Conservation (phyloP, 2,888 invertebrate species). For the Stenotaenia linearis region DNA sequence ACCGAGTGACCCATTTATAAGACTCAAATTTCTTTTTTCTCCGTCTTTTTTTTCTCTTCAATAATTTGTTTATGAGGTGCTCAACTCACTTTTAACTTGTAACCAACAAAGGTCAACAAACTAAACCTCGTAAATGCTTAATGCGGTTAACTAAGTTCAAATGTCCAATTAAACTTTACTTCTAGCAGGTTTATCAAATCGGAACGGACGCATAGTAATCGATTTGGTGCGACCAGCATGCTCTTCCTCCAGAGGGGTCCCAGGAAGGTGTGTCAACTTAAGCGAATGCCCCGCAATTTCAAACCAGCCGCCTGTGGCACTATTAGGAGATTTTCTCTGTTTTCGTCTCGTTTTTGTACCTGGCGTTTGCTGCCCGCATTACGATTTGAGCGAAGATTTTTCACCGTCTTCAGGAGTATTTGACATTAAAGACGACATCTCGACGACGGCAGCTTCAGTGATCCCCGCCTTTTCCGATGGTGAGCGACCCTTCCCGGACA, state of each 20-base stretch:
- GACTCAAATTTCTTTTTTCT: not conserved
- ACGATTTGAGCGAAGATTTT: slow-evolving; percentile 6
- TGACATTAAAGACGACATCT: not conserved
- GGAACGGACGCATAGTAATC: slow-evolving; percentile 42
- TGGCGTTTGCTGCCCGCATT: slow-evolving; percentile 77
- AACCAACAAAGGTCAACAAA: not conserved
- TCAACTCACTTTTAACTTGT: not conserved
- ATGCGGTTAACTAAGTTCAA: not conserved
- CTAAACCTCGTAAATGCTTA: not conserved
- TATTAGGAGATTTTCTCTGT: slow-evolving; percentile 68
- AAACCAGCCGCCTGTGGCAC: slow-evolving; percentile 58
- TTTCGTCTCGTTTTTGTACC: slow-evolving; percentile 87
- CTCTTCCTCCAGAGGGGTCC: slow-evolving; percentile 71
- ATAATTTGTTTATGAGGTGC: not conserved
- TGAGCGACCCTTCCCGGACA: slow-evolving; percentile 14
- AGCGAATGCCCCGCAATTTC: slow-evolving; percentile 69
- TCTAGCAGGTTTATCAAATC: slow-evolving; percentile 15
- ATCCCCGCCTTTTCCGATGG: slow-evolving; percentile 8
- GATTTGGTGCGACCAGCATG: slow-evolving; percentile 52
- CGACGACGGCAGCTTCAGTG: not conserved
- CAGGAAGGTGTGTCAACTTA: slow-evolving; percentile 78
- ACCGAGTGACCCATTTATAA: slow-evolving; percentile 13
- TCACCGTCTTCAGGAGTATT: not conserved
- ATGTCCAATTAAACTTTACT: not conserved
- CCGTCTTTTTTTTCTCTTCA: not conserved